Evolutionary conservation across 1,140 invertebrate genomes (phyloP).

Genomic region (Drosophila kepulauana): DNA sequence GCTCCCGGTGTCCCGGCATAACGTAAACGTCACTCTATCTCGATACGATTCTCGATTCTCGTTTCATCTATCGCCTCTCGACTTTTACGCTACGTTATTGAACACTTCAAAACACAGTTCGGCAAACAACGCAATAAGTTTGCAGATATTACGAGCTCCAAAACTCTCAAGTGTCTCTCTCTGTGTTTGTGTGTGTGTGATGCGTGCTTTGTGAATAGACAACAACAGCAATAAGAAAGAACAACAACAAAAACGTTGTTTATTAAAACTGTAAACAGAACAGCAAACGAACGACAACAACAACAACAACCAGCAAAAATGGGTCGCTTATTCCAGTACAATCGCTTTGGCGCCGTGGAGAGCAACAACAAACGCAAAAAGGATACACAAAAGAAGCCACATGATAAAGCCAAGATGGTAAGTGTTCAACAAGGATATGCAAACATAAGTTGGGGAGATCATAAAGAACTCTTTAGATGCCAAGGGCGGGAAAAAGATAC

Average conservation of each 20-base stretch:
- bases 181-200: conserved; percentile 3
- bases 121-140: conserved; percentile 52
- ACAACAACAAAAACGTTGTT: conserved; percentile 33
- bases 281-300: conserved; percentile 14
- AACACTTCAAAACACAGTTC: conserved; percentile 46
- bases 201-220: conserved; percentile 48
- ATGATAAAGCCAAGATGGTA: conserved; percentile 66
- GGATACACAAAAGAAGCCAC: conserved; percentile 65
- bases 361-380: conserved; percentile 70
- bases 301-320: conserved; percentile 49
- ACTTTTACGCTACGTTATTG: conserved; percentile 38
- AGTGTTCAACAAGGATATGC: conserved; percentile 24
- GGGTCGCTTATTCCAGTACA: conserved; percentile 81
- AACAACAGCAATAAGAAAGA: conserved; percentile 39
- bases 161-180: conserved; percentile 51
- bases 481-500: no score
- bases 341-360: conserved; percentile 75
- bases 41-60: conserved; percentile 7
- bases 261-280: conserved; percentile 37
- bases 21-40: conserved; percentile 15
- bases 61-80: conserved; percentile 7
- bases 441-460: background rate
- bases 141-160: conserved; percentile 40
- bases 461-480: background rate
- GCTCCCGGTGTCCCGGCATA: conserved; percentile 48